Percentiles rank a stretch among this genome's conserved stretches.
These are phyloP conservation scores for Oncorhynchus keta DNA, from an alignment of 2,113 vertebrate genomes.

Conservation along the genomic window DNA sequence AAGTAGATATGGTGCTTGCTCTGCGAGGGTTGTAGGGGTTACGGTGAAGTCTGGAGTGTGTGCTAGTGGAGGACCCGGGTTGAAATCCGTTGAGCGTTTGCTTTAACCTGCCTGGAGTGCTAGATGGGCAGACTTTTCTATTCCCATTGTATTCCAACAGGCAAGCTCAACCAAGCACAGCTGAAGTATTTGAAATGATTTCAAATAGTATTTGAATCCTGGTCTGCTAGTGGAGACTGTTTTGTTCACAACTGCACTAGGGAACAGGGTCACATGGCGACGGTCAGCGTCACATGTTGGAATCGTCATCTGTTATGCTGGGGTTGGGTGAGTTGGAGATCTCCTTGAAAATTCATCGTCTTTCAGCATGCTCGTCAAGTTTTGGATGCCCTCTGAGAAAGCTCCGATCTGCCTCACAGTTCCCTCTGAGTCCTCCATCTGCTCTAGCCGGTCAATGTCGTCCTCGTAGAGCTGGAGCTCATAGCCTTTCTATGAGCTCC, in stretches of 20 bases:
- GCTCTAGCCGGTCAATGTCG: too few relatives aligned
- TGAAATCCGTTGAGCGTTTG: too few relatives aligned
- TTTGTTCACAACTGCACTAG: slow-evolving; percentile 61
- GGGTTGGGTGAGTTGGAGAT: slow-evolving; percentile 82
- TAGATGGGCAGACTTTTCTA: too few relatives aligned
- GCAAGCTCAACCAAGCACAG: slow-evolving; percentile 40
- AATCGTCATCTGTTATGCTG: slow-evolving; percentile 91
- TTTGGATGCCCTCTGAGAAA: too few relatives aligned
- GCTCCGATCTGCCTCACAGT: too few relatives aligned
- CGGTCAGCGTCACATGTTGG: slow-evolving; percentile 78
- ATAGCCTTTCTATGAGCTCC: too few relatives aligned
- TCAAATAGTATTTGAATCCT: too few relatives aligned
- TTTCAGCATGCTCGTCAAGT: slow-evolving; percentile 98
- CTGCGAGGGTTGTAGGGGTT: neutral
- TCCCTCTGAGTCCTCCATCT: too few relatives aligned
- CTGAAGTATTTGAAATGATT: too few relatives aligned
- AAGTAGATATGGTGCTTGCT: slow-evolving; percentile 19
- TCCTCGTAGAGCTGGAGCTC: too few relatives aligned
- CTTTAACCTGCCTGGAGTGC: too few relatives aligned
- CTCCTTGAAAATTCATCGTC: slow-evolving; percentile 95
- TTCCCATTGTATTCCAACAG: too few relatives aligned
- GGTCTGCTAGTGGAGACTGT: slow-evolving; percentile 18
- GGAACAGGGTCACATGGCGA: slow-evolving; percentile 19
- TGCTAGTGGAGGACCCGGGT: slow-evolving; percentile 5
- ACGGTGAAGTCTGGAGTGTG: slow-evolving; percentile 22